phyloP scores from a whole-genome alignment of 1,140 invertebrate genomes.

The Hylyphantes graminicola region DNA sequence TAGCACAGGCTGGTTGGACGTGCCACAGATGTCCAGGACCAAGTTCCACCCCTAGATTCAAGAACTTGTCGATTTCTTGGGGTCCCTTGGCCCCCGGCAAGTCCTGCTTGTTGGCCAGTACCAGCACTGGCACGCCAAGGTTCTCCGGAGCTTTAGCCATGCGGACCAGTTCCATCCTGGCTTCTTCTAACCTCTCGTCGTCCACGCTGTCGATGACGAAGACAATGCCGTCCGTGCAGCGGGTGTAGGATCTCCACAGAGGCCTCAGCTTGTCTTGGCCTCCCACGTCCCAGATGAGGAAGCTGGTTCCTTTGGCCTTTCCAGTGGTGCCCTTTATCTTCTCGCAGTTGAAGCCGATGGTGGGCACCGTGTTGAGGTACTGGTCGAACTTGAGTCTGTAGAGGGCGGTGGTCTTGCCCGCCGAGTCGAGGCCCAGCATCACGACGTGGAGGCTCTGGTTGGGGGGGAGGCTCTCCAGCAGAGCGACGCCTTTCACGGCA shows the following conservation, averaged over 20 bases:
- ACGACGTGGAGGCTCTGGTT: conserved; percentile 88
- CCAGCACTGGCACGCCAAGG: conserved; percentile 86
- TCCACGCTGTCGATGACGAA: conserved; percentile 93
- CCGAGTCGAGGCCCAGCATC: conserved; percentile 95
- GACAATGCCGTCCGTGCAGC: conserved; percentile 91
- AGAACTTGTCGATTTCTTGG: conserved; percentile 84
- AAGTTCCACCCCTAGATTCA: conserved; percentile 82
- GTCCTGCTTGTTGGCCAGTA: conserved; percentile 94
- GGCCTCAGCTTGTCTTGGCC: conserved; percentile 94
- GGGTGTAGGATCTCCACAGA: conserved; percentile 91
- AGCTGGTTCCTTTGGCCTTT: conserved; percentile 74
- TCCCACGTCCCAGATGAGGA: conserved; percentile 89
- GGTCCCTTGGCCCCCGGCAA: conserved; percentile 88
- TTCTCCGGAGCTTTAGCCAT: conserved; percentile 90
- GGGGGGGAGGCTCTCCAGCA: conserved; percentile 77
- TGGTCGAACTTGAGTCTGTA: conserved; percentile 97
- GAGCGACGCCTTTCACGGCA: conserved; percentile 67
- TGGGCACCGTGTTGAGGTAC: conserved; percentile 96
- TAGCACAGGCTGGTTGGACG: conserved; percentile 93
- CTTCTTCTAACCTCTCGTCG: conserved; percentile 90
- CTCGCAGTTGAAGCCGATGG: conserved; percentile 98
- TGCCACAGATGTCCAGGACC: conserved; percentile 78
- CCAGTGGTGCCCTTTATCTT: conserved; percentile 79
- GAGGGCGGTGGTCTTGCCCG: conserved; percentile 96
- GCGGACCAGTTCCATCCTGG: conserved; percentile 90